Evolutionary conservation across 2,113 vertebrate genomes (phyloP).

Genomic region (Platysternon megacephalum): DNA sequence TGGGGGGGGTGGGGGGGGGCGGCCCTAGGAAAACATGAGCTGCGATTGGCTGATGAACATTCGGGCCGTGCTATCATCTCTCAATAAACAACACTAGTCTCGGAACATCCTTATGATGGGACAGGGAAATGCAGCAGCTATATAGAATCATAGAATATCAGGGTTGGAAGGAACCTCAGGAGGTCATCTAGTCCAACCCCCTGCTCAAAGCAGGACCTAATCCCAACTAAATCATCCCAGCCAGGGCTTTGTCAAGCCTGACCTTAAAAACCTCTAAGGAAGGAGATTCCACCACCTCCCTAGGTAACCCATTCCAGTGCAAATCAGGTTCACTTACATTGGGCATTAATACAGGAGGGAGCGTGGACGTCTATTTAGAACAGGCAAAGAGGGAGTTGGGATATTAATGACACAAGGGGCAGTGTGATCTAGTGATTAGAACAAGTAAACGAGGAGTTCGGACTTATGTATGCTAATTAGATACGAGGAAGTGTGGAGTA

Average conservation of each 20-base stretch:
- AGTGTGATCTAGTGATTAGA: neutral
- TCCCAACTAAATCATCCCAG: no score
- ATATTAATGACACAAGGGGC: neutral
- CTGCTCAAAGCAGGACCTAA: no score
- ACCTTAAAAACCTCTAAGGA: no score
- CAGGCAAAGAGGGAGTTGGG: neutral
- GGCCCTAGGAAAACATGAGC: no score
- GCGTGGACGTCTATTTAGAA: no score
- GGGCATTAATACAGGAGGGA: neutral
- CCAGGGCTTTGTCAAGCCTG: no score
- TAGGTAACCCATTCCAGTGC: no score
- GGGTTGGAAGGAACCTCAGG: no score
- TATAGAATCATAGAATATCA: no score
- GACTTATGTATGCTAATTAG: neutral
- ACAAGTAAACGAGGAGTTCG: neutral
- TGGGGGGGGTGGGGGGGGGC: neutral
- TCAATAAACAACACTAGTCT: neutral
- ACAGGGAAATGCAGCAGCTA: neutral
- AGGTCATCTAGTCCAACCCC: no score
- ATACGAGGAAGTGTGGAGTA: neutral
- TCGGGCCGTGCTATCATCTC: neutral
- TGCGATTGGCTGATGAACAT: neutral
- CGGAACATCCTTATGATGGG: neutral
- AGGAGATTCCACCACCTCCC: no score
- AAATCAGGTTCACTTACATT: no score